Conservation (phyloP, 2,888 invertebrate species). For the Amphipyra tragopoginis region DNA sequence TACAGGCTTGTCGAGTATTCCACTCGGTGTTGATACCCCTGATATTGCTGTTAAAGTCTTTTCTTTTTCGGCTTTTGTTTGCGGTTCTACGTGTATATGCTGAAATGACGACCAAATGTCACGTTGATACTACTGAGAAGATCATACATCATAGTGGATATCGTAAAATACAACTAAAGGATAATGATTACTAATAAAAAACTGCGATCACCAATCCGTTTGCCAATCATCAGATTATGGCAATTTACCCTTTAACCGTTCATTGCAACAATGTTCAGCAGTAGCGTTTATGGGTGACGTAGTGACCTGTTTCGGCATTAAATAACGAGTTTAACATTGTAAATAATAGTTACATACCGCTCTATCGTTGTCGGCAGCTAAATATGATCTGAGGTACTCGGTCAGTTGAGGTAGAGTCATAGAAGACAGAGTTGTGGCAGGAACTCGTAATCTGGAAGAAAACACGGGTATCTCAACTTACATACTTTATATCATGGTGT, state of each 20-base stretch:
- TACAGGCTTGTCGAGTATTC: constrained; percentile 41
- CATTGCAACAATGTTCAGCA: too few species aligned
- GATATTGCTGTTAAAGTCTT: constrained; percentile 61
- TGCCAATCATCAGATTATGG: background rate
- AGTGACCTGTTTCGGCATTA: too few species aligned
- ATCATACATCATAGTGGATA: background rate
- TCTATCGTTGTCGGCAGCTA: constrained; percentile 83
- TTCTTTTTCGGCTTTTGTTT: constrained; percentile 70
- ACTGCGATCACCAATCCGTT: background rate
- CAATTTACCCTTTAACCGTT: background rate
- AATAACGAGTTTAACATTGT: too few species aligned
- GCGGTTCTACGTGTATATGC: constrained; percentile 82
- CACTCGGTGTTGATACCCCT: constrained; percentile 43
- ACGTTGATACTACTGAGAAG: background rate
- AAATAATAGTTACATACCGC: constrained; percentile 64
- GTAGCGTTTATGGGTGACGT: too few species aligned
- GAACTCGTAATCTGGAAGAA: constrained; percentile 91
- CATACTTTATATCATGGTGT: too few species aligned
- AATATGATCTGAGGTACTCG: constrained; percentile 92
- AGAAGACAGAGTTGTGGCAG: constrained; percentile 93
- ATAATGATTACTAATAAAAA: background rate
- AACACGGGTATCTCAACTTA: background rate
- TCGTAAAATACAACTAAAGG: background rate
- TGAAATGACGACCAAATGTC: constrained; percentile 52
- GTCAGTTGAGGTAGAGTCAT: constrained; percentile 97